Conservation (phyloP, 2,797 vertebrate species). For the Lemur catta region DNA sequence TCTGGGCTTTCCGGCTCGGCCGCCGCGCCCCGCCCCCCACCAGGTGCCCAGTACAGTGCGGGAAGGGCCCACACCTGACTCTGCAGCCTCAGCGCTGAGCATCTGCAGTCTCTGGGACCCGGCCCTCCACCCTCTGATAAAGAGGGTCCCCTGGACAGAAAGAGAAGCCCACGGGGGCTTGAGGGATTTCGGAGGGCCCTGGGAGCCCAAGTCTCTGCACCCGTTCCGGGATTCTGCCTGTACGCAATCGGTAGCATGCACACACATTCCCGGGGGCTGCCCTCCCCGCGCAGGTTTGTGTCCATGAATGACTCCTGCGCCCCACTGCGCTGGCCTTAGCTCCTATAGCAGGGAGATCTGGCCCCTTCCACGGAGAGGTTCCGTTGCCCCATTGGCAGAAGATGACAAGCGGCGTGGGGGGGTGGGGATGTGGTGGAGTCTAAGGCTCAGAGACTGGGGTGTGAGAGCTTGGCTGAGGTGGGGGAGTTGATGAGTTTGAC, state of each 20-base stretch:
- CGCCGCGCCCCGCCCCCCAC: background rate
- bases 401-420: background rate
- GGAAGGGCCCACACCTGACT: background rate
- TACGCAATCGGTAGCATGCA: background rate
- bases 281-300: background rate
- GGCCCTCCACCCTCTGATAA: background rate
- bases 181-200: background rate
- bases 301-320: background rate
- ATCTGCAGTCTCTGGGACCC: background rate
- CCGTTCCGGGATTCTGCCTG: background rate
- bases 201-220: background rate
- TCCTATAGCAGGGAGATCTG: background rate
- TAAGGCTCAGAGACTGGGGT: background rate
- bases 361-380: background rate
- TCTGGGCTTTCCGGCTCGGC: background rate
- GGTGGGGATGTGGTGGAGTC: background rate
- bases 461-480: background rate
- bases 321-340: background rate
- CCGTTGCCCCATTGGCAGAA: background rate
- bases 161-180: background rate
- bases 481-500: background rate
- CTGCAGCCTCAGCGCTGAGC: accelerated
- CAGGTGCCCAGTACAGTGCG: background rate
- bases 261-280: background rate
- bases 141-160: background rate